Percentiles rank a stretch among this genome's conserved stretches.
Conservation (phyloP, 2,113 vertebrate species). For the Opisthocomus hoazin region DNA sequence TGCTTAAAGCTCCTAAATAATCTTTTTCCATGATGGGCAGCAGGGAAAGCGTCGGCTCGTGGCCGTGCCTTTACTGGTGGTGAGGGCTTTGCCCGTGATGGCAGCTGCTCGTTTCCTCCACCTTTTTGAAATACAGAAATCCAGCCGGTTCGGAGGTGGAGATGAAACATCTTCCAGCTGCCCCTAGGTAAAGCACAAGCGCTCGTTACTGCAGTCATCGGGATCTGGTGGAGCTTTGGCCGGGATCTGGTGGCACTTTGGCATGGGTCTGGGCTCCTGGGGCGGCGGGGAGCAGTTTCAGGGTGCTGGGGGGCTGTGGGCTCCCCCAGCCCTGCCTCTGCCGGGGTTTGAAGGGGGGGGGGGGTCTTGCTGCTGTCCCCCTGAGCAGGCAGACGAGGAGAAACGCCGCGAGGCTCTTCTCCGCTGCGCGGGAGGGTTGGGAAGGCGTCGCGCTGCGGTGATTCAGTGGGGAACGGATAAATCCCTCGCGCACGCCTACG, state of each 20-base stretch:
- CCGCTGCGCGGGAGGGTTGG: constrained; percentile 54
- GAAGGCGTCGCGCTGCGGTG: constrained; percentile 63
- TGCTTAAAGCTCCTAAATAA: not conserved
- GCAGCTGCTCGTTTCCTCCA: not conserved
- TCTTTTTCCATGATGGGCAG: not conserved
- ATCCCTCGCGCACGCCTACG: constrained; percentile 62
- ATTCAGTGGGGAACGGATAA: constrained; percentile 68
- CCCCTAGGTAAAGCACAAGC: not conserved
- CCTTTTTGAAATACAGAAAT: not conserved
- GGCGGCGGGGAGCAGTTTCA: accelerated
- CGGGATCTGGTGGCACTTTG: not conserved
- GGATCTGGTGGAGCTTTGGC: accelerated
- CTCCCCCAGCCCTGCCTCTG: accelerated
- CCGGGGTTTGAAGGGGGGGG: accelerated
- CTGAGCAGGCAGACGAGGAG: not conserved
- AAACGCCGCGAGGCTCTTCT: constrained; percentile 14
- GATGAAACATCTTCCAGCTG: not conserved
- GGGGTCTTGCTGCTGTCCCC: not conserved
- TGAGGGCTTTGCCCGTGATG: accelerated
- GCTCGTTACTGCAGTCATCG: accelerated
- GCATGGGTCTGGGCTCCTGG: not conserved
- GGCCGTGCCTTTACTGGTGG: accelerated
- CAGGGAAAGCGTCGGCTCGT: not conserved
- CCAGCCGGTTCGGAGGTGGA: not conserved
- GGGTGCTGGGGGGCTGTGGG: not conserved